These are phyloP conservation scores for Myotis vivesi DNA, from an alignment of 2,797 vertebrate species.

Conservation along the genomic window DNA sequence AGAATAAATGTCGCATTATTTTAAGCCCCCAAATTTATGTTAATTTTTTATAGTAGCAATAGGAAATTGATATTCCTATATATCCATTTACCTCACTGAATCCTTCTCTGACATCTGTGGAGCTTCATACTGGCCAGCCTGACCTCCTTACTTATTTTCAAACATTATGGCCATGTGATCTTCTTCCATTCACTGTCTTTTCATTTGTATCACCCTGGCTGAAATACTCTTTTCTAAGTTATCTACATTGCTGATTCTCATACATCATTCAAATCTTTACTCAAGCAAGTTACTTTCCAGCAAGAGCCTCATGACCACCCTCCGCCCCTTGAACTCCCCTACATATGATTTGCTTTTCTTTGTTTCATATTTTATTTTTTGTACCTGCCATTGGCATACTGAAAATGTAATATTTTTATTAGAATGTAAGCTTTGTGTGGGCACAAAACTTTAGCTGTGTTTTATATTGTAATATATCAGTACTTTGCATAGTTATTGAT, in stretches of 20 bases:
- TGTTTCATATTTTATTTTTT: not conserved
- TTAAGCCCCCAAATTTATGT: not conserved
- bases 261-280: not conserved
- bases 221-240: not conserved
- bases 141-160: not conserved
- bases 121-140: not conserved
- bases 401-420: not conserved
- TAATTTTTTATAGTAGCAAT: not conserved
- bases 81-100: not conserved
- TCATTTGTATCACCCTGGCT: fast-evolving
- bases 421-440: not conserved
- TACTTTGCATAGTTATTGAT: not conserved
- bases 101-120: not conserved
- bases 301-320: not conserved
- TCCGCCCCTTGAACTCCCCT: not conserved
- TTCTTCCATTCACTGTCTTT: not conserved
- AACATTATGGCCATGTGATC: fast-evolving
- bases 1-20: not conserved
- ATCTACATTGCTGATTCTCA: not conserved
- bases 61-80: not conserved
- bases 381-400: not conserved
- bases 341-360: not conserved
- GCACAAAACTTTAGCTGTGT: not conserved
- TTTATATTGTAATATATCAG: not conserved
- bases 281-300: not conserved